phyloP scores from a whole-genome alignment of 1,140 invertebrate genomes.

The Psix sp. region DNA sequence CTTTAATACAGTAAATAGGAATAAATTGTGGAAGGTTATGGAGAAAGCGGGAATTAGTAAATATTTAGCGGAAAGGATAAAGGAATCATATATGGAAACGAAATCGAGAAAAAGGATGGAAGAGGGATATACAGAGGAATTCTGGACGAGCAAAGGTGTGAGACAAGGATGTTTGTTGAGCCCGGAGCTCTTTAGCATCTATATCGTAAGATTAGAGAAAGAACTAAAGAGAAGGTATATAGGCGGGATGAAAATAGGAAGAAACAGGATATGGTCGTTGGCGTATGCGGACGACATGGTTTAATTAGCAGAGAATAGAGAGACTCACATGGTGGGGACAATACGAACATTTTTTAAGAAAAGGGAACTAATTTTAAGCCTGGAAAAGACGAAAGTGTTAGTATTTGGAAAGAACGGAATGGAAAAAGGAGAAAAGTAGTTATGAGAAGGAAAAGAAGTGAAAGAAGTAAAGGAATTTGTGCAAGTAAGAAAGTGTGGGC shows the following conservation, averaged over 20 bases:
- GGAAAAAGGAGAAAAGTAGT: background rate
- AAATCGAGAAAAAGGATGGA: background rate
- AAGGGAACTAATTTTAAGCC: background rate
- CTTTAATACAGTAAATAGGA: background rate
- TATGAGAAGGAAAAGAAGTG: constrained; percentile 1
- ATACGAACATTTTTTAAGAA: background rate
- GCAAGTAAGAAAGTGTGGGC: background rate
- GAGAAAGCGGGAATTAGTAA: background rate
- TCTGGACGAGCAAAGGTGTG: background rate
- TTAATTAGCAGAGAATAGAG: background rate
- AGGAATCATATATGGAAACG: background rate
- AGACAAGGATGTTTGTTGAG: background rate
- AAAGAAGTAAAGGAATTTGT: background rate
- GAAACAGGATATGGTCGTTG: too few relatives aligned
- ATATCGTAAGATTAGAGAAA: too few relatives aligned
- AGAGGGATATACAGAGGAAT: background rate
- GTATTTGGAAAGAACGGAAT: too few relatives aligned
- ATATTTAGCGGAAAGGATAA: background rate
- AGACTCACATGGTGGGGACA: background rate
- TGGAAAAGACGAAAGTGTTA: too few relatives aligned
- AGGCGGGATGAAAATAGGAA: too few relatives aligned
- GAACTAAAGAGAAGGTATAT: too few relatives aligned
- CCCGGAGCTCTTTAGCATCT: background rate
- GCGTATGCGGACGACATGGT: too few relatives aligned
- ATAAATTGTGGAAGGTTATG: background rate